Base-by-base conservation (phyloP, 2,797 vertebrate species). In the Bucorvus abyssinicus region DNA sequence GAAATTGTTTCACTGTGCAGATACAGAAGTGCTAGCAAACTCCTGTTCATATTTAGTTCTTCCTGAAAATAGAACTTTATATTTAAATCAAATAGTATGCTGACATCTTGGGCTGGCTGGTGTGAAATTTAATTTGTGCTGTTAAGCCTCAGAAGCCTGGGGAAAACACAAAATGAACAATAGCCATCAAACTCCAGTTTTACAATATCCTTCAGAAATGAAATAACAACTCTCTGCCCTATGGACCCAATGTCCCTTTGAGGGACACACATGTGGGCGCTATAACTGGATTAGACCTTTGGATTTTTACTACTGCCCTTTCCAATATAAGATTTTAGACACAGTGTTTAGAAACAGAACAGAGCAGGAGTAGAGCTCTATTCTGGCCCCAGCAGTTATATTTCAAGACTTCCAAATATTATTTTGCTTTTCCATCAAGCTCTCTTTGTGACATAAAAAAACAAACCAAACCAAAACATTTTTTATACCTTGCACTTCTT, bases 81-180 rank as follows among this genome's bases (percentile, higher is more conserved):
- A 90, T 96, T 97, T 91, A 96, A 95, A 93, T 89, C 89, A 93
- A 97, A 96, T 60, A 90, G n/a, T 91, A 81, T 63, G 61, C 76
- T 95, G 80, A 87, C 83, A 93, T 93, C 87, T 96, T 97, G 90
- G 79, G 74, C 90, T 96, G 92, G 50, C 92, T 97, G 79, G 82
- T 91, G 87, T 92, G 80, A 97, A 97, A 94, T 87, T 92, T 92
- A 94, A 96, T 96, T 97, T 97, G 40, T 85, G 40, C 73, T 87
- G 75, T 90, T 96, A 98, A 96, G 83, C 81, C 40, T 52, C 87
- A 97, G 92, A 94, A 91, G 47, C 61, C 70, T 90, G 74, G 60
- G 88, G 80, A 94, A 97, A 96, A 92, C 74, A 69, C 24, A 1
- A 83, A 90, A 94, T 86, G 91, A 97, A 96, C 90, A 88, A 73